Evolutionary conservation across 1,140 invertebrate genomes (phyloP), one percentile per base, ranked within the genome.

Genomic region (Mizuhopecten yessoensis): DNA sequence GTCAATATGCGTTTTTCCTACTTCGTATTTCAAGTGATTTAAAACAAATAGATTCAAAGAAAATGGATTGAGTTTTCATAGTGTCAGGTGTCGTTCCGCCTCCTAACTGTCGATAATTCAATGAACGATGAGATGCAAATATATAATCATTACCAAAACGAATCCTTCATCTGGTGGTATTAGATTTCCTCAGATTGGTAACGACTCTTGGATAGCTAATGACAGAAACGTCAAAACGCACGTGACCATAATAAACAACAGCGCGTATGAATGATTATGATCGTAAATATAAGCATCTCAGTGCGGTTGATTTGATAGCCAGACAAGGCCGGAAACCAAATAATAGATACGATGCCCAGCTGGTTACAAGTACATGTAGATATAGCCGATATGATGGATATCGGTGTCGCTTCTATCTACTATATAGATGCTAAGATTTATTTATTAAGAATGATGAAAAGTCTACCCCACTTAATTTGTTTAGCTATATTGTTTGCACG

Each of bases 181-280:
- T 29, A 29, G 1, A 75, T 75, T 75, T n/a, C 57, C 23, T n/a
- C 3, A 29, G 57, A 75, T 1, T 75, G 15, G 29, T 29, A 7
- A 13, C 57, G 11, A 29, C 17, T 9, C 23, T 17, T 75, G 57
- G 23, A 29, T 75, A 5, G 57, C 57, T 75, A 29, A 75, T 29
- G 57, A 29, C 1, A 75, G 57, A 75, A n/a, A 75, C 57, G 57
- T 75, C 57, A 75, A 75, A 75, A 75, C 57, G 57, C 57, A 75
- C 57, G 57, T 75, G 57, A 75, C n/a, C 57, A 75, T 75, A 75
- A 75, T 75, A 75, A 75, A 75, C 57, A 75, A 75, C 23, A 75
- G 57, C 23, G 57, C n/a, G 20, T 75, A 0, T 75, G n/a, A 75
- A 29, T 29, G 57, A 75, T 75, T 11, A 29, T 75, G 57, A 29